Evolutionary conservation across 2,888 invertebrate genomes (phyloP).

Genomic region (Rhaphigaster nebulosa): DNA sequence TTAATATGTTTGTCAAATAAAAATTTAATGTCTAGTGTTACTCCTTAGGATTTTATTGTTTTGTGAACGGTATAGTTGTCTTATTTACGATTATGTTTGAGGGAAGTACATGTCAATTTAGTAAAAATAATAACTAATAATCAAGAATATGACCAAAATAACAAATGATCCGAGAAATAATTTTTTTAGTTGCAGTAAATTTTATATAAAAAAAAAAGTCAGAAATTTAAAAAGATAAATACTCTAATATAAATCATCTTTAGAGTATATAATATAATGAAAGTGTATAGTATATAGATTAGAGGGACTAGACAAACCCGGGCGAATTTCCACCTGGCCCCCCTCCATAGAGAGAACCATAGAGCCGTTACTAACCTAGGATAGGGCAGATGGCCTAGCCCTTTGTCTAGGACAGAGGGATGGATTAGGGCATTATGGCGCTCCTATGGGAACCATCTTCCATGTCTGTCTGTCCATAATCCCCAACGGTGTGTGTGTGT

Average conservation of each 20-base stretch:
- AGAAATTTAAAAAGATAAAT: too few species aligned
- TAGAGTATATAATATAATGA: neutral
- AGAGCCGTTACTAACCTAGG: slow-evolving; percentile 22
- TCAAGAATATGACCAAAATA: too few species aligned
- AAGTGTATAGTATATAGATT: neutral
- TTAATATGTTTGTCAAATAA: too few species aligned
- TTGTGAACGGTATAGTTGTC: too few species aligned
- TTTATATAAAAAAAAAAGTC: too few species aligned
- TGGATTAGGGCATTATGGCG: neutral
- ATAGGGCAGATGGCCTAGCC: neutral
- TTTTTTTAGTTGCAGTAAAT: too few species aligned
- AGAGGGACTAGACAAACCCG: neutral
- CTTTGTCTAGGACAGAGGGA: neutral
- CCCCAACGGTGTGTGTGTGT: neutral
- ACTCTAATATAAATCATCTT: neutral
- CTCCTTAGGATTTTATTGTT: too few species aligned
- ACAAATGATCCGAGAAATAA: too few species aligned
- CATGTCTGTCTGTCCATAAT: neutral
- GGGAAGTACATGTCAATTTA: too few species aligned
- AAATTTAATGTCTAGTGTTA: too few species aligned
- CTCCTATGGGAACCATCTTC: neutral
- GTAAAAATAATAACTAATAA: too few species aligned
- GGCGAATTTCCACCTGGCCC: neutral
- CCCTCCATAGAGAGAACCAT: neutral
- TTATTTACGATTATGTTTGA: too few species aligned